Evolutionary conservation across 2,797 vertebrate genomes (phyloP), one percentile per base, ranked within the genome.

Genomic region (Sebastes matsubarae): DNA sequence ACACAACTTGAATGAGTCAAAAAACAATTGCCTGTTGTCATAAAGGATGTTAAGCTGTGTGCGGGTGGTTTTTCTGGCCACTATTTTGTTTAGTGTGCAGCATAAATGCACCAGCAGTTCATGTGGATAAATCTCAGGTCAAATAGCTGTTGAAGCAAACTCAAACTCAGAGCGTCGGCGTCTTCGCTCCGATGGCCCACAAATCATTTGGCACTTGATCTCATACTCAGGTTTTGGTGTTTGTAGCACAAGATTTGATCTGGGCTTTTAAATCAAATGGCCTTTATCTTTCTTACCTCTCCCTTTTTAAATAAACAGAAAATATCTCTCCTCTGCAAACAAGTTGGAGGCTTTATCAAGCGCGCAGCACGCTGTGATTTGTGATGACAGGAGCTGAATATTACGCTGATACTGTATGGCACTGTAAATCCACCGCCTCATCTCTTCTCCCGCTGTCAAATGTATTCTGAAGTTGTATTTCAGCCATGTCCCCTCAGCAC

Each of bases 401-500:
- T 94, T 93, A 92, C 77, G 54, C 85, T 90, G 91, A 91, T 92
- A 92, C 81, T 92, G 90, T 92, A 90, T 89, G 91, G 88, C 89
- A 90, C 88, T 86, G 89, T 93, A 93, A 93, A 93, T 92, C 89
- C 86, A 90, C 88, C 38, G 73, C 88, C 91, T 93, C 90, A 80
- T 94, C 89, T 89, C 83, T 65, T 82, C 90, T 91, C 82, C 84
- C 75, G 36, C 90, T 92, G 90, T 92, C 93, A 93, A 73, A 93
- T 94, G 85, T 88, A 84, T 90, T 92, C 80, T 89, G 85, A 89
- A 90, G 90, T 88, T 93, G 88, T 93, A 92, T 93, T 92, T 92
- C 90, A 93, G 87, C 86, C 78, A 63, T 80, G 85, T 93, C 88
- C 90, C 88, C 79, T 82, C 91, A 91, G 83, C 82, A 71, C 83